Conservation (phyloP, 2,113 vertebrate species). For the Onychostoma macrolepis region DNA sequence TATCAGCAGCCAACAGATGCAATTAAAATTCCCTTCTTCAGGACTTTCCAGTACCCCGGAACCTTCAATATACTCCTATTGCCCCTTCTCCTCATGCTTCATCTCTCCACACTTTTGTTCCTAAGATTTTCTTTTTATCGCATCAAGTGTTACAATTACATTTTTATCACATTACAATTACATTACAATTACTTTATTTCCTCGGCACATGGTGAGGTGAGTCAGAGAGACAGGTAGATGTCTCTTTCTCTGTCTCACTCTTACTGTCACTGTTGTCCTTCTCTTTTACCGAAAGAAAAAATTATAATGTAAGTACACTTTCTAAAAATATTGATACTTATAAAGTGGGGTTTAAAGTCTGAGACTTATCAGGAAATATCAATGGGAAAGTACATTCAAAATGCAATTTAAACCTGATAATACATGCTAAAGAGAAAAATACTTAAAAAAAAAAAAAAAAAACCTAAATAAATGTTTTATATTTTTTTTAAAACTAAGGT, state of each 20-base stretch:
- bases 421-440: too few species aligned
- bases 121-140: constrained; percentile 6
- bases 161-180: constrained; percentile 28
- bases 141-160: constrained; percentile 33
- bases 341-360: background rate
- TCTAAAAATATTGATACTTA: background rate
- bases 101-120: background rate
- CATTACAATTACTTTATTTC: too few species aligned
- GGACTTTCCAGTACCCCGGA: constrained; percentile 58
- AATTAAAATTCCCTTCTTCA: constrained; percentile 75
- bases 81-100: constrained; percentile 7
- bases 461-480: too few species aligned
- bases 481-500: too few species aligned
- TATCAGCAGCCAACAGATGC: constrained; percentile 76
- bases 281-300: background rate
- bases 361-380: background rate
- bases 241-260: background rate
- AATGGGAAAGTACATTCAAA: too few species aligned
- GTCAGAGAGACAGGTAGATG: background rate
- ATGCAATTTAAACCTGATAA: background rate
- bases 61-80: constrained; percentile 56
- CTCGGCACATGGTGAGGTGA: constrained; percentile 6
- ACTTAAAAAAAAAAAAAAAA: too few species aligned
- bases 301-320: background rate
- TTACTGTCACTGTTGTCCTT: background rate